A percentile compares a stretch with the other conserved stretches of the same genome.
Evolutionary conservation across 2,888 invertebrate species (phyloP).

Genomic region (Artemia sp.): DNA sequence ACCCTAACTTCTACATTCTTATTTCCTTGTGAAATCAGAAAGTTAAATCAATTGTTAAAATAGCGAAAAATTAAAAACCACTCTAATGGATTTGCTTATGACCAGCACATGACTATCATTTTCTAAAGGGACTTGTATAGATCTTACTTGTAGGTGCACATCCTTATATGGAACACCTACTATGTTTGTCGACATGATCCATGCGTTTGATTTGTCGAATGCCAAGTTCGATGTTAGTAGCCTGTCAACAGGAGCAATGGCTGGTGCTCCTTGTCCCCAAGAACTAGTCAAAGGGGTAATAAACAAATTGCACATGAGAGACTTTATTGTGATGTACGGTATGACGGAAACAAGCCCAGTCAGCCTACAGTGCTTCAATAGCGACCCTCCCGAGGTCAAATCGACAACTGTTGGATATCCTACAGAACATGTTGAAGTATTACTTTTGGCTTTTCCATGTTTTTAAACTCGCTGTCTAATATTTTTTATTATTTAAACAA

Average conservation of each 20-base stretch:
- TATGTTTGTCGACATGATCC: constrained; percentile 60
- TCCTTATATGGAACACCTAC: constrained; percentile 62
- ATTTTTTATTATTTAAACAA: too few species aligned
- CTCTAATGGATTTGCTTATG: too few species aligned
- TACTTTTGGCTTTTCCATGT: constrained; percentile 13
- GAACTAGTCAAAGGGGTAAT: constrained; percentile 34
- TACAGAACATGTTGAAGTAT: constrained; percentile 38
- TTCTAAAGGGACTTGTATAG: not conserved
- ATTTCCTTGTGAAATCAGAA: too few species aligned
- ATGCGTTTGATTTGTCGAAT: not conserved
- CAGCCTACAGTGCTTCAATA: constrained; percentile 36
- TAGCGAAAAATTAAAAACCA: too few species aligned
- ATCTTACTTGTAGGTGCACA: constrained; percentile 41
- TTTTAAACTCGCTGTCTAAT: not conserved
- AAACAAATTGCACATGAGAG: constrained; percentile 33
- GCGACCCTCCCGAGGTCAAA: constrained; percentile 35
- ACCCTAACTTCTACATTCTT: too few species aligned
- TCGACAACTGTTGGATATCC: constrained; percentile 39
- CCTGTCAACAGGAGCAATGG: constrained; percentile 34
- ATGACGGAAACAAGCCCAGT: constrained; percentile 44
- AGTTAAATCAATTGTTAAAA: too few species aligned
- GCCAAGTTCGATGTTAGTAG: constrained; percentile 27
- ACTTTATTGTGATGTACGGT: constrained; percentile 39
- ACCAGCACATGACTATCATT: not conserved
- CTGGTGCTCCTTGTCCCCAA: constrained; percentile 38